A percentile compares a stretch with the other conserved stretches of the same genome.
phyloP scores from a whole-genome alignment of 2,797 vertebrate genomes.

The Sebastes kiyomatsui region DNA sequence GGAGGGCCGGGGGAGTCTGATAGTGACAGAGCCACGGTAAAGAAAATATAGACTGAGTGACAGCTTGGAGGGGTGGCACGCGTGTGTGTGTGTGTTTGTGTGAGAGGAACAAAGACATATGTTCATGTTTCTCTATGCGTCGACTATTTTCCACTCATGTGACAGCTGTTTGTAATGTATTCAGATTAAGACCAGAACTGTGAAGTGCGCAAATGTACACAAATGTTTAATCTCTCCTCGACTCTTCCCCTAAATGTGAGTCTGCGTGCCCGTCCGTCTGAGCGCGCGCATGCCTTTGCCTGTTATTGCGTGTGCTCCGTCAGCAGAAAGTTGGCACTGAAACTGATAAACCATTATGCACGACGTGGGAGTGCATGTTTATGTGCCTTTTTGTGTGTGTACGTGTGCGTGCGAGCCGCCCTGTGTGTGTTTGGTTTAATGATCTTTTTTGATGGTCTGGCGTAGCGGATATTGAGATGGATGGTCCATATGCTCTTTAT shows the following conservation, averaged over 20 bases:
- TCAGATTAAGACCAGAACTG: conserved; percentile 45
- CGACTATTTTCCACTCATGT: not conserved
- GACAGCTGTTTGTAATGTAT: conserved; percentile 47
- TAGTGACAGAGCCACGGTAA: conserved; percentile 56
- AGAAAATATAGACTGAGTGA: conserved; percentile 59
- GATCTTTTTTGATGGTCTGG: conserved; percentile 77
- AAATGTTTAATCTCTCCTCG: conserved; percentile 16
- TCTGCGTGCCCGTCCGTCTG: not conserved
- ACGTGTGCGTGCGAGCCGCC: conserved; percentile 8
- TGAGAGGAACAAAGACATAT: conserved; percentile 17
- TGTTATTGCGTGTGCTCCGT: conserved; percentile 56
- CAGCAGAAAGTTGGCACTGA: conserved; percentile 74
- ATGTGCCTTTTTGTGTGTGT: conserved; percentile 71
- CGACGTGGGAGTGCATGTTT: conserved; percentile 76
- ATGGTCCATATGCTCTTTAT: conserved; percentile 84
- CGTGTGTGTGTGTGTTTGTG: conserved; percentile 13
- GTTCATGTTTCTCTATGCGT: conserved; percentile 19
- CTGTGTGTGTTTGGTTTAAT: conserved; percentile 77
- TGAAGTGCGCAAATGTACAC: conserved; percentile 25
- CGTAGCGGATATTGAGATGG: conserved; percentile 80
- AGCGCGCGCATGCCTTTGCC: not conserved
- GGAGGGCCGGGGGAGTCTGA: conserved; percentile 57
- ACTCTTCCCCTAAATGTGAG: not conserved
- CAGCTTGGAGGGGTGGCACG: conserved; percentile 21
- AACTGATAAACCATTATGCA: conserved; percentile 79